Base-by-base conservation (phyloP, 1,140 invertebrate genomes). In the Alviniconcha marisindica region DNA sequence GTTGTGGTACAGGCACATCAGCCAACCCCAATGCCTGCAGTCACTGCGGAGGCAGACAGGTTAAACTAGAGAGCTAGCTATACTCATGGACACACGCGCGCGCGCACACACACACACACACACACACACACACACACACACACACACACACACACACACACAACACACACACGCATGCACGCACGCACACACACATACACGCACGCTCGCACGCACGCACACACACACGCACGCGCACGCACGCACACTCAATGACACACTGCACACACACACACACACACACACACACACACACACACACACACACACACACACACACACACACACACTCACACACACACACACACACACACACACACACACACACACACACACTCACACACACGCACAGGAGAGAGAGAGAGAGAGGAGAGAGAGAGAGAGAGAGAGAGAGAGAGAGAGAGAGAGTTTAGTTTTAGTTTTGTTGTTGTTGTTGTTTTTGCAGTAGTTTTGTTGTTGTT, bases 251-350 rank as follows among this genome's bases (percentile, higher is more conserved):
- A 28, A 21, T 79, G 4, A 14, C 38, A 5, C 31, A 12, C 3
- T n/a, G 33, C 69, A 71, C 33, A 71, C 14, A 71, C 33, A 71
- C 36, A 40, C 66, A 71, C 66, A 40, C 69, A 21, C 40, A 48
- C 60, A 60, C 33, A 63, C 31, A n/a, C 51, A 14, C 38, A 31
- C 38, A 60, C 31, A 40, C 28, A n/a, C 21, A 36, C 31, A 21
- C 10, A 21, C 21, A 42, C 74, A 36, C 14, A 36, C n/a, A n/a
- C 66, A 71, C 63, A 71, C 28, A 71, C 44, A 33, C 28, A 69
- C 69, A 44, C 81, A 38, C 28, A n/a, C 81, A 44, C 63, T 44
- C 51, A 33, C 38, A 69, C 38, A 40, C 81, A 54, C 66, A 40
- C 44, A 28, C 40, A 60, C 31, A 44, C 31, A 69, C 33, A 12